These are phyloP conservation scores for Eunapius fragilis DNA, from an alignment of 37 sponge, comb jelly and placozoan species.

Conservation along the genomic window DNA sequence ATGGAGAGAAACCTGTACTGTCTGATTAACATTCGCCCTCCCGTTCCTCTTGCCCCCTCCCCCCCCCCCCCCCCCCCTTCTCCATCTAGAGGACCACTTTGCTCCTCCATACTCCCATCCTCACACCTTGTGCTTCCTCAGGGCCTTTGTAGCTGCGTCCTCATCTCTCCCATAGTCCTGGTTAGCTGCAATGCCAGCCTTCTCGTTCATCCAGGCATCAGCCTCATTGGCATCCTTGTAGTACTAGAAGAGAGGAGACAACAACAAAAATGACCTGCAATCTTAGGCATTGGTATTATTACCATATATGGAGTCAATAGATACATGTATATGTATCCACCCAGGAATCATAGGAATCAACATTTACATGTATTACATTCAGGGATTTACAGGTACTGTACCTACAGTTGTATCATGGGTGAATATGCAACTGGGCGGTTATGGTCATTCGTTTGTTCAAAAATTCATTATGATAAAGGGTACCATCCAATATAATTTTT, in stretches of 20 bases:
- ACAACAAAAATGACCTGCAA: neutral
- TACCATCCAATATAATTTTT: too few species aligned
- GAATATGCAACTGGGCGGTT: too few species aligned
- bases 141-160: constrained; percentile 79
- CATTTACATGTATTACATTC: too few species aligned
- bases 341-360: too few species aligned
- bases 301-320: too few species aligned
- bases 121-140: constrained; percentile 86
- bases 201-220: constrained; percentile 97
- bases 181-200: constrained; percentile 86
- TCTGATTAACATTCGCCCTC: neutral
- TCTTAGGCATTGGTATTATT: too few species aligned
- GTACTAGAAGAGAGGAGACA: constrained; percentile 54
- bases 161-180: constrained; percentile 95
- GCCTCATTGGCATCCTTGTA: constrained; percentile 89
- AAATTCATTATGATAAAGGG: too few species aligned
- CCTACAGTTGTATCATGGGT: too few species aligned
- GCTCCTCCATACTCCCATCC: neutral
- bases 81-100: neutral
- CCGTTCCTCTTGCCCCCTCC: neutral
- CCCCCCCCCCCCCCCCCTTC: neutral
- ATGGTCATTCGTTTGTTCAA: too few species aligned
- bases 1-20: neutral
- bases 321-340: too few species aligned
- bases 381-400: too few species aligned